Evolutionary conservation across 2,888 invertebrate genomes (phyloP).

Genomic region (Acrobasis suavella): DNA sequence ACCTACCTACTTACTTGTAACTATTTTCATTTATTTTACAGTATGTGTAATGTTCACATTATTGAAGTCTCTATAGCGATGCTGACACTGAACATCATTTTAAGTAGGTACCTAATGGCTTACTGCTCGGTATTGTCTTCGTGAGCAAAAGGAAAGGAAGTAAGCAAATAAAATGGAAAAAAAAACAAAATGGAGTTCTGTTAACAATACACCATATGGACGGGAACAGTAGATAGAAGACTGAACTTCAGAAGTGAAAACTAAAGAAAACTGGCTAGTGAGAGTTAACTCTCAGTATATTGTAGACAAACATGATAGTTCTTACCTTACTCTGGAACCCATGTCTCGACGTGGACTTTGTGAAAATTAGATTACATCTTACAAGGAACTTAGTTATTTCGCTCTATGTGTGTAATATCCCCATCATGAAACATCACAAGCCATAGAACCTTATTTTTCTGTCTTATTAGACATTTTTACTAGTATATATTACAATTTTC

Average conservation of each 20-base stretch:
- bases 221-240: neutral
- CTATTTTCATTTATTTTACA: too few relatives aligned
- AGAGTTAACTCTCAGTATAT: neutral
- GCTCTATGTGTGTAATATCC: conserved; percentile 42
- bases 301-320: conserved; percentile 26
- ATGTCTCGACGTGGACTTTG: conserved; percentile 71
- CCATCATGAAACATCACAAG: conserved; percentile 63
- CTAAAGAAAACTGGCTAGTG: neutral
- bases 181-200: conserved; percentile 10
- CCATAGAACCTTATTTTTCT: conserved; percentile 59
- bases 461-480: conserved; percentile 47
- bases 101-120: neutral
- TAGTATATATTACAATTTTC: conserved; percentile 43
- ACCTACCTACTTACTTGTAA: too few relatives aligned
- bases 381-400: conserved; percentile 40
- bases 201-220: conserved; percentile 3
- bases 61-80: too few relatives aligned
- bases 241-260: neutral
- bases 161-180: conserved; percentile 4
- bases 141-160: conserved; percentile 1
- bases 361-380: conserved; percentile 64
- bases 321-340: conserved; percentile 78
- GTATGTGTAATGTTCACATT: too few relatives aligned
- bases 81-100: neutral
- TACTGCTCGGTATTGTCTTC: neutral